Evolutionary conservation across 2,113 vertebrate species (phyloP), one percentile per base, ranked within the genome.

Genomic region (Atractosteus spatula): DNA sequence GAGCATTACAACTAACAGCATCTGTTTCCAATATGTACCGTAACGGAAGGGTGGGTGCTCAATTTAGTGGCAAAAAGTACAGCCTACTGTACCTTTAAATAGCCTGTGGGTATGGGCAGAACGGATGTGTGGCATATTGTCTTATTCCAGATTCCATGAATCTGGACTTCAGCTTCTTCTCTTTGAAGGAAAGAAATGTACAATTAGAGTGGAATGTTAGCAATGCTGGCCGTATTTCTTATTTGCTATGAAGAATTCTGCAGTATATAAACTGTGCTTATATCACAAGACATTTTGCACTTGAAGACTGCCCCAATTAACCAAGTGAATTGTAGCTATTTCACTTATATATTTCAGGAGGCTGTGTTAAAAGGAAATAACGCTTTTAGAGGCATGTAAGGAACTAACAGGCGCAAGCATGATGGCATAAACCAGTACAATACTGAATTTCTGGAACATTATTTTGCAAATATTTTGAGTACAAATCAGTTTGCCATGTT

Each of bases 51-150:
- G 90, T 89, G 91, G 91, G 88, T 91, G 86, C 89, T 85, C 88
- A 84, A 78, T 81, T 88, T 85, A 87, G 88, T 82, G 79, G 91
- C 83, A 88, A 88, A 91, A 91, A 92, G 90, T 91, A 91, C 89
- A 91, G 90, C 89, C 89, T 90, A 89, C 89, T 88, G 89, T 86
- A 89, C 89, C 89, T 91, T 91, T 90, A 93, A 93, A 93, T 93
- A 93, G 88, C 88, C 84, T 86, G 88, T 77, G 87, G 89, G 87
- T 57, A 88, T 86, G 89, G 82, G 82, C 78, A 82, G 87, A 88
- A 90, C 85, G 82, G 87, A 90, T 89, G 87, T 86, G 85, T 86
- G 85, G 84, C 85, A 86, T 87, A 88, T 89, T 86, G 81, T 80
- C 85, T 84, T 86, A 83, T 89, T 86, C 86, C 84, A 85, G 85